A percentile compares a stretch with the other conserved stretches of the same genome.
Conservation (phyloP, 30 jellyfish, hydroid and myxozoan species). For the Pelagia noctiluca region DNA sequence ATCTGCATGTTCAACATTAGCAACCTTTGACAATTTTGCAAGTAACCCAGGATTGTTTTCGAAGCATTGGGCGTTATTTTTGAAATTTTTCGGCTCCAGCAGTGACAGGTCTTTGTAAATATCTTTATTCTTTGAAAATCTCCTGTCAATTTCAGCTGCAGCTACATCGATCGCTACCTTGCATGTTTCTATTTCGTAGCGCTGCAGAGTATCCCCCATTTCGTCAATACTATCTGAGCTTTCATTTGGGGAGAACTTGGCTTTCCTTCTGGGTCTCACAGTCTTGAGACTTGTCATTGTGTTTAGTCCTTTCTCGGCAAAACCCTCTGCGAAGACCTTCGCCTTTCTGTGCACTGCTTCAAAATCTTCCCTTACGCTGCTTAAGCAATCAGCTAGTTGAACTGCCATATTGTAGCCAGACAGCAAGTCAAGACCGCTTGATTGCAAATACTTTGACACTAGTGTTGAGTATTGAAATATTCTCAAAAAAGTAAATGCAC, state of each 20-base stretch:
- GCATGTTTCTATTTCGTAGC: conserved; percentile 40
- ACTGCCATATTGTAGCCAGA: conserved; percentile 45
- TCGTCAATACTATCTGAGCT: conserved; percentile 34
- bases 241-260: conserved; percentile 40
- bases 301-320: conserved; percentile 36
- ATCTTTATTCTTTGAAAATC: conserved; percentile 49
- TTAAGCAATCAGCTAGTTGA: conserved; percentile 19
- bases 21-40: neutral
- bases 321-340: conserved; percentile 45
- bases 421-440: conserved; percentile 31
- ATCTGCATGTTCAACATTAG: neutral
- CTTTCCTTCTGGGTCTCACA: conserved; percentile 21
- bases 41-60: neutral
- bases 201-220: conserved; percentile 16
- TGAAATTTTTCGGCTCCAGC: conserved; percentile 34
- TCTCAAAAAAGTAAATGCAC: conserved; percentile 28
- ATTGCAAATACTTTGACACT: conserved; percentile 42
- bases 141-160: conserved; percentile 53
- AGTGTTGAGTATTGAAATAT: conserved; percentile 50
- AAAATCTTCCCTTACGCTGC: conserved; percentile 20
- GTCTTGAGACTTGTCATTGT: conserved; percentile 1
- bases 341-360: conserved; percentile 37
- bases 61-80: conserved; percentile 14
- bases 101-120: conserved; percentile 26
- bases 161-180: conserved; percentile 53